Conservation (phyloP, 2,888 invertebrate genomes). For the Hesperia comma region DNA sequence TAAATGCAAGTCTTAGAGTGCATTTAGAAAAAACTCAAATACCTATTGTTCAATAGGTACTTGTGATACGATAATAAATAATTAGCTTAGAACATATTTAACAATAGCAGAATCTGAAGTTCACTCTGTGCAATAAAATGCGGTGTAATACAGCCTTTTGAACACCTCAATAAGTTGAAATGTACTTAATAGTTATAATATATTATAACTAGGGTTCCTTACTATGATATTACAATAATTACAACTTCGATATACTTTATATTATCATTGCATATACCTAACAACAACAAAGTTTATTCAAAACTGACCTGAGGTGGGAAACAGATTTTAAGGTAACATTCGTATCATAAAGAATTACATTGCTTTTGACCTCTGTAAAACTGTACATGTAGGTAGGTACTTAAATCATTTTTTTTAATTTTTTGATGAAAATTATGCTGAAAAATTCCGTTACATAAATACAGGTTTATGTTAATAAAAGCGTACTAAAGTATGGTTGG, state of each 20-base stretch:
- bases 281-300: too few species aligned
- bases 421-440: too few species aligned
- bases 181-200: not conserved
- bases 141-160: not conserved
- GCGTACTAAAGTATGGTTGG: too few species aligned
- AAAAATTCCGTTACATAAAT: too few species aligned
- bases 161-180: not conserved
- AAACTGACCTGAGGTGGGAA: too few species aligned
- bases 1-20: not conserved
- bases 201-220: not conserved
- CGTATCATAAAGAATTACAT: too few species aligned
- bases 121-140: conserved; percentile 1
- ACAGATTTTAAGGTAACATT: too few species aligned
- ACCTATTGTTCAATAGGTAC: not conserved
- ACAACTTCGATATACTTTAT: not conserved
- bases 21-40: conserved; percentile 5
- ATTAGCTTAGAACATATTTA: conserved; percentile 9
- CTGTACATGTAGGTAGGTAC: too few species aligned
- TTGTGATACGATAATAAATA: not conserved
- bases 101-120: conserved; percentile 10
- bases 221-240: not conserved
- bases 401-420: too few species aligned
- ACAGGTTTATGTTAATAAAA: too few species aligned
- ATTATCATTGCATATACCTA: too few species aligned
- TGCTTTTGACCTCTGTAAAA: too few species aligned